Evolutionary conservation across 2,888 invertebrate genomes (phyloP), one percentile per base, ranked within the genome.

Genomic region (Baccha elongata): DNA sequence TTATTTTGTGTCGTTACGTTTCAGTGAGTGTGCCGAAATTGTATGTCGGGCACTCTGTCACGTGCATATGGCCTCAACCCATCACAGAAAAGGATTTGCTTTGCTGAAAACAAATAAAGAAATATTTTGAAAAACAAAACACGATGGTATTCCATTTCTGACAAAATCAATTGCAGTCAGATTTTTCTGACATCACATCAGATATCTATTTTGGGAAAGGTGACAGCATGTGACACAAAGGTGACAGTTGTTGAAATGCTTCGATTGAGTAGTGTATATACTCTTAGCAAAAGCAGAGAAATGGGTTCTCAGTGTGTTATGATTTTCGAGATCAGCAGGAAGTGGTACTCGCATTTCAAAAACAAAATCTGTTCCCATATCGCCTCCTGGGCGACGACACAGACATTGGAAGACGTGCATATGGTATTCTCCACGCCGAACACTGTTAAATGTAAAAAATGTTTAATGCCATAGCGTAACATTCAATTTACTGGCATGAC

Each of bases 231-330:
- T 81, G 80, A 78, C 72, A 78, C 64, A 73, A n/a, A 68, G 72
- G 72, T 83, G 83, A 83, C 83, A 83, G 78, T 78, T 78, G 83
- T 58, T 83, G 78, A 83, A 78, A 73, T 71, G 83, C 83, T 64
- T 73, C 68, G 68, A 78, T 73, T 83, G 78, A 71, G 53, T 23
- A n/a, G 44, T 69, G 52, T 10, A 11, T 19, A n/a, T n/a, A n/a
- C 32, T 32, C 21, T 17, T 13, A 23, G n/a, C 44, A 35, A 19
- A 52, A 23, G n/a, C 44, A 35, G 15, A 52, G 42, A 32, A 19
- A 42, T 44, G 35, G n/a, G 11, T 46, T 37, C 29, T 21, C 46
- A 35, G 19, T 23, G n/a, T 17, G 23, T 13, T 21, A 11, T 46
- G 53, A 64, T 72, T 72, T 72, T 72, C 23, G 15, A 55, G 72